A percentile compares a stretch with the other conserved stretches of the same genome.
phyloP scores from a whole-genome alignment of 2,113 vertebrate species.

The Mesoclemmys tuberculata region DNA sequence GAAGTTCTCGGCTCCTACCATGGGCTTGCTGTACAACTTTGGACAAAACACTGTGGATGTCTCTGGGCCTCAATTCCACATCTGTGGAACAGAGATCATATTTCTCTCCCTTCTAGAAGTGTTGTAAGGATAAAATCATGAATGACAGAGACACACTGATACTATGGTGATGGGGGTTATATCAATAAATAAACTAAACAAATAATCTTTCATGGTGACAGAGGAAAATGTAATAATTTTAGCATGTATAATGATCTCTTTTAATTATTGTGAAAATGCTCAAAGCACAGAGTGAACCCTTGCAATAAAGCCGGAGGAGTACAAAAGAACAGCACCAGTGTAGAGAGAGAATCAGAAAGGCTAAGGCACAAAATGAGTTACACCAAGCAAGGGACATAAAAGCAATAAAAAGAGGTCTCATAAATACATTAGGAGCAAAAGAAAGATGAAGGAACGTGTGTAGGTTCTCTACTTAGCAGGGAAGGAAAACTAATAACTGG shows the following conservation, averaged over 20 bases:
- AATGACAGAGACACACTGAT: not conserved
- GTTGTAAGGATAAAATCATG: not conserved
- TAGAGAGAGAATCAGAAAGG: not conserved
- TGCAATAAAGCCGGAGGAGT: conserved; percentile 31
- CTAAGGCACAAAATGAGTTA: not conserved
- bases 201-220: not conserved
- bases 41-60: not conserved
- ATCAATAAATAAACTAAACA: conserved; percentile 18
- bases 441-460: not conserved
- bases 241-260: conserved; percentile 21
- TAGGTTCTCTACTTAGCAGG: not conserved
- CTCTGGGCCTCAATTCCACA: not conserved
- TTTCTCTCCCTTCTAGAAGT: not conserved
- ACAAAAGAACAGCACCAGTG: not conserved
- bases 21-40: not conserved
- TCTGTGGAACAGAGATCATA: not conserved
- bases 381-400: not conserved
- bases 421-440: not conserved
- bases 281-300: not conserved
- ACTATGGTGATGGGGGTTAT: conserved; percentile 16
- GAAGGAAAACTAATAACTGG: not conserved
- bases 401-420: not conserved
- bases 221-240: not conserved
- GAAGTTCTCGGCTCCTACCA: not conserved
- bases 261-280: conserved; percentile 33